Percentiles rank a stretch among this genome's conserved stretches.
phyloP scores from a whole-genome alignment of 2,888 invertebrate species.

The Eristalinus aeneus region DNA sequence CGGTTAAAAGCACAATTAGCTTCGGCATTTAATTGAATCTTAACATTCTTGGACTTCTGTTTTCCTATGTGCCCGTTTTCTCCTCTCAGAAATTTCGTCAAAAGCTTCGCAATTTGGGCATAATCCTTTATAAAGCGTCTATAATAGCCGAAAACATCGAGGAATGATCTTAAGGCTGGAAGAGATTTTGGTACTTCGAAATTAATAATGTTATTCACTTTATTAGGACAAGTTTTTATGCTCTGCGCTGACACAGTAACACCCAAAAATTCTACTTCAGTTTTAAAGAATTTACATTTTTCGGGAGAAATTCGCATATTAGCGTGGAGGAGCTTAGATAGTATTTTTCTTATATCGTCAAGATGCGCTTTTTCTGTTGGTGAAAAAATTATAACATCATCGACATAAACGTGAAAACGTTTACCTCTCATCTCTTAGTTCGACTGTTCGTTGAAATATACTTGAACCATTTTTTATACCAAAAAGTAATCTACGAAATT shows the following conservation, averaged over 20 bases:
- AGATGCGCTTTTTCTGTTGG: neutral
- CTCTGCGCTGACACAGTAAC: too few relatives aligned
- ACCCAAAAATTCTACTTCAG: too few relatives aligned
- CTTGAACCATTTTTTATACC: neutral
- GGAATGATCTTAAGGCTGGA: neutral
- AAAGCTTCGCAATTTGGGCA: conserved; percentile 46
- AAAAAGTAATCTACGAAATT: too few relatives aligned
- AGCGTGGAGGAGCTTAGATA: too few relatives aligned
- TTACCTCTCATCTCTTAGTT: neutral
- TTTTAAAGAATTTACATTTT: too few relatives aligned
- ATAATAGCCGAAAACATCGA: conserved; percentile 8
- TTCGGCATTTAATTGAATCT: too few relatives aligned
- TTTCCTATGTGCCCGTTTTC: conserved; percentile 39
- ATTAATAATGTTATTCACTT: neutral
- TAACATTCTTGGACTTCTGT: conserved; percentile 14
- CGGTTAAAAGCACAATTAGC: too few relatives aligned
- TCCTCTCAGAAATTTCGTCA: conserved; percentile 48
- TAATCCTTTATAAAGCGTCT: conserved; percentile 34
- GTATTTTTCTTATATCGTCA: neutral
- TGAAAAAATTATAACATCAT: neutral
- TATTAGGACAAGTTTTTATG: neutral
- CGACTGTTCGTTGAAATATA: neutral
- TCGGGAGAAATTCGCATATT: too few relatives aligned
- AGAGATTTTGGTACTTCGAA: neutral
- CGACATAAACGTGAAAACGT: neutral